These are phyloP conservation scores for Lasioglossum pauxillum DNA, from an alignment of 2,888 invertebrate genomes.

Conservation along the genomic window DNA sequence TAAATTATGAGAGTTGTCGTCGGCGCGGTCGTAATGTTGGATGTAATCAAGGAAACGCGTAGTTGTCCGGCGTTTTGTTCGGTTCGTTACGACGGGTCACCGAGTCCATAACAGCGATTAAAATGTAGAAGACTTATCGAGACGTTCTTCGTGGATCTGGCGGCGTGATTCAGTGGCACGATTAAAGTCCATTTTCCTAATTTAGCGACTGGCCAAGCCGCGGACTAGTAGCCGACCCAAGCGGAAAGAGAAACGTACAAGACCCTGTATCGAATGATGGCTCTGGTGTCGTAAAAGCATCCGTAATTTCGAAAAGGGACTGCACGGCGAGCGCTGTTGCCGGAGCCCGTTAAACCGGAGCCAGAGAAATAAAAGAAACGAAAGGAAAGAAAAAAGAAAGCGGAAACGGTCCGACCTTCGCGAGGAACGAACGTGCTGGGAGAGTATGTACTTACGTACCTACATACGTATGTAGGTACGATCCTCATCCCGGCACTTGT, in stretches of 20 bases:
- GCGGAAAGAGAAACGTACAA: not conserved
- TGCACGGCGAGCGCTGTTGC: constrained; percentile 21
- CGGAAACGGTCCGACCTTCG: constrained; percentile 25
- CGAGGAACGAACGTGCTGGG: not conserved
- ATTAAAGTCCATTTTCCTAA: not conserved
- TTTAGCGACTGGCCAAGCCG: not conserved
- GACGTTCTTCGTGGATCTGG: not conserved
- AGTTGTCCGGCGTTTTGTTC: not conserved
- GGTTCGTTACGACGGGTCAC: constrained; percentile 8
- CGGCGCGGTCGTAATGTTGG: not conserved
- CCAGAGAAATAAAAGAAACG: not conserved
- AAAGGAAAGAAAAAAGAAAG: constrained; percentile 1
- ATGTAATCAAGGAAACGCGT: constrained; percentile 33
- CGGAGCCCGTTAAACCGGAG: constrained; percentile 13
- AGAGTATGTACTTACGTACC: not conserved
- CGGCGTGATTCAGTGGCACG: not conserved
- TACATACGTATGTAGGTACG: not conserved
- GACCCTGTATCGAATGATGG: not conserved
- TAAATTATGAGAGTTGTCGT: constrained; percentile 61
- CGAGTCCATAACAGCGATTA: not conserved
- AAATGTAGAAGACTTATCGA: constrained; percentile 5
- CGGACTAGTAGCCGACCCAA: not conserved
- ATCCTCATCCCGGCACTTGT: constrained; percentile 21
- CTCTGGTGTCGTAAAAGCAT: constrained; percentile 8
- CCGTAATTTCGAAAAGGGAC: constrained; percentile 37